A percentile compares a stretch with the other conserved stretches of the same genome.
Conservation (phyloP, 1,140 invertebrate species). For the Penaeus vannamei region DNA sequence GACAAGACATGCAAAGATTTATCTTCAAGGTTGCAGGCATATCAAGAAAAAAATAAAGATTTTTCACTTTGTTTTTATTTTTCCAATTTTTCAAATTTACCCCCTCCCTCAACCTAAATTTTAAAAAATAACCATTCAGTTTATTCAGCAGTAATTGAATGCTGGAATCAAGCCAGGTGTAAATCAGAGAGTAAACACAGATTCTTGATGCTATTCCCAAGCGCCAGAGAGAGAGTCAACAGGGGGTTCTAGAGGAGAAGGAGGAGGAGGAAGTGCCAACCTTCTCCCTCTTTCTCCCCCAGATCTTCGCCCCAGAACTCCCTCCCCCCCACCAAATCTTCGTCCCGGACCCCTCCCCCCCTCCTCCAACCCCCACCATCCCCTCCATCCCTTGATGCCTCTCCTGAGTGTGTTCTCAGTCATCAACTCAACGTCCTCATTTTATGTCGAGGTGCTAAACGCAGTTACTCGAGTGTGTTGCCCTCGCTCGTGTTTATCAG, state of each 20-base stretch:
- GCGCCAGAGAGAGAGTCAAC: slow-evolving; percentile 44
- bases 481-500: slow-evolving; percentile 36
- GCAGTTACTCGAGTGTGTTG: slow-evolving; percentile 41
- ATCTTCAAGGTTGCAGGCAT: too few relatives aligned
- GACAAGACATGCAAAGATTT: too few relatives aligned
- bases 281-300: too few relatives aligned
- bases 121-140: slow-evolving; percentile 32
- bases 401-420: slow-evolving; percentile 47
- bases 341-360: too few relatives aligned
- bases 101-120: too few relatives aligned
- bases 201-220: slow-evolving; percentile 44
- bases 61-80: slow-evolving; percentile 42
- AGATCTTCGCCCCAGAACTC: too few relatives aligned
- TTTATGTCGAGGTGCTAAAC: slow-evolving; percentile 58
- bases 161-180: slow-evolving; percentile 56
- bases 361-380: too few relatives aligned
- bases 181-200: slow-evolving; percentile 57
- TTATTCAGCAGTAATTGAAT: slow-evolving; percentile 53
- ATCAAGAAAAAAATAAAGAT: too few relatives aligned
- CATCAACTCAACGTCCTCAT: slow-evolving; percentile 46
- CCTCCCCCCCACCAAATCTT: too few relatives aligned
- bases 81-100: neutral
- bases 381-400: slow-evolving; percentile 36
- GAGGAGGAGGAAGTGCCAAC: neutral
- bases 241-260: slow-evolving; percentile 16